Conservation (phyloP, 2,113 vertebrate species). For the Carollia perspicillata region DNA sequence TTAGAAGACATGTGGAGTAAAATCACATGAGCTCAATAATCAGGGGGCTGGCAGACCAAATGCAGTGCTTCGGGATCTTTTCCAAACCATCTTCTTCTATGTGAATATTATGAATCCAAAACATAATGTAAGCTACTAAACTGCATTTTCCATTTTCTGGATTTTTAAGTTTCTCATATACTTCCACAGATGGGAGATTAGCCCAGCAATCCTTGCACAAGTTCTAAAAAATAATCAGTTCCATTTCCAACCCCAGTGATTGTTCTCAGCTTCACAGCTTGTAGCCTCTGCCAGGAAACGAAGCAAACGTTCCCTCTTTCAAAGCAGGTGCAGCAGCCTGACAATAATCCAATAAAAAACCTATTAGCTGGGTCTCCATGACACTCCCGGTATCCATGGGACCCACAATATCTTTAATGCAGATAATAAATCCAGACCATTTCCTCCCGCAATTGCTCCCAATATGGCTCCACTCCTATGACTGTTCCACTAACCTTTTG, state of each 20-base stretch:
- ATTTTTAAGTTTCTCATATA: conserved; percentile 42
- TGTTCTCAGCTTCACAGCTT: conserved; percentile 67
- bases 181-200: conserved; percentile 46
- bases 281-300: conserved; percentile 71
- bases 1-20: neutral
- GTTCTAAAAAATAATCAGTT: conserved; percentile 65
- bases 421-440: conserved; percentile 83
- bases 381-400: conserved; percentile 82
- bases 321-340: conserved; percentile 81
- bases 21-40: neutral
- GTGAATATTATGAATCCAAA: conserved; percentile 16
- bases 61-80: neutral
- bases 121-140: neutral
- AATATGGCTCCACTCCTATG: conserved; percentile 78
- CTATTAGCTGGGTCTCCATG: conserved; percentile 82
- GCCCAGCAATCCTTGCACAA: conserved; percentile 23
- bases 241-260: conserved; percentile 51
- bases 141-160: conserved; percentile 38
- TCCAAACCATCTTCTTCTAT: neutral
- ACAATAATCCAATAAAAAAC: conserved; percentile 86
- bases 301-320: conserved; percentile 64
- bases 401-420: conserved; percentile 84
- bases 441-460: conserved; percentile 83
- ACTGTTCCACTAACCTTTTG: conserved; percentile 77
- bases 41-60: neutral